These are phyloP conservation scores for Drosophila lutescens DNA, from an alignment of 2,888 invertebrate species.

Conservation along the genomic window DNA sequence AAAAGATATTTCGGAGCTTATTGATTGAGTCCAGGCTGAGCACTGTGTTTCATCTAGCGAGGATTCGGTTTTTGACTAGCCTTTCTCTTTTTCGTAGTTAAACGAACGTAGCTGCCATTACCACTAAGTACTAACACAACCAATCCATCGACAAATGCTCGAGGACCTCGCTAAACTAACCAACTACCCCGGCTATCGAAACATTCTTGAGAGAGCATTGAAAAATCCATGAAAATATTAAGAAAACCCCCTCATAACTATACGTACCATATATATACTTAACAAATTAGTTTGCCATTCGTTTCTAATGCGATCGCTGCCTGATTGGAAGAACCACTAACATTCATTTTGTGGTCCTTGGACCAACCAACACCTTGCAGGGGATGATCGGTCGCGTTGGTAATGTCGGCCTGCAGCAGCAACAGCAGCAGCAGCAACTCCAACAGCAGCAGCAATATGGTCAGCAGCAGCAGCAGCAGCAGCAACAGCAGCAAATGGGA, in stretches of 20 bases:
- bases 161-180: conserved; percentile 52
- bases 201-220: conserved; percentile 30
- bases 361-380: conserved; percentile 74
- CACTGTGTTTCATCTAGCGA: conserved; percentile 16
- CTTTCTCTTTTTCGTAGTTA: conserved; percentile 26
- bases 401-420: conserved; percentile 84
- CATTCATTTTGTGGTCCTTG: conserved; percentile 56
- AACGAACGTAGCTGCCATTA: conserved; percentile 47
- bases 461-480: conserved; percentile 76
- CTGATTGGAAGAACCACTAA: conserved; percentile 57
- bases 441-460: conserved; percentile 81
- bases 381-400: conserved; percentile 85
- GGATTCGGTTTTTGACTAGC: conserved; percentile 30
- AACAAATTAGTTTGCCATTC: conserved; percentile 69
- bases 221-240: conserved; percentile 31
- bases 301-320: conserved; percentile 41
- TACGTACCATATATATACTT: conserved; percentile 61
- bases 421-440: conserved; percentile 76
- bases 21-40: conserved; percentile 4
- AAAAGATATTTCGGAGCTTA: background rate
- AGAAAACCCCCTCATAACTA: conserved; percentile 37
- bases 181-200: conserved; percentile 31
- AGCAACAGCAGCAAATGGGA: conserved; percentile 58
- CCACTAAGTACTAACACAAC: conserved; percentile 35
- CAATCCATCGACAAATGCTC: conserved; percentile 48